phyloP scores from a whole-genome alignment of 53 echinoderm and acorn worm genomes.

The Arbacia lixula region DNA sequence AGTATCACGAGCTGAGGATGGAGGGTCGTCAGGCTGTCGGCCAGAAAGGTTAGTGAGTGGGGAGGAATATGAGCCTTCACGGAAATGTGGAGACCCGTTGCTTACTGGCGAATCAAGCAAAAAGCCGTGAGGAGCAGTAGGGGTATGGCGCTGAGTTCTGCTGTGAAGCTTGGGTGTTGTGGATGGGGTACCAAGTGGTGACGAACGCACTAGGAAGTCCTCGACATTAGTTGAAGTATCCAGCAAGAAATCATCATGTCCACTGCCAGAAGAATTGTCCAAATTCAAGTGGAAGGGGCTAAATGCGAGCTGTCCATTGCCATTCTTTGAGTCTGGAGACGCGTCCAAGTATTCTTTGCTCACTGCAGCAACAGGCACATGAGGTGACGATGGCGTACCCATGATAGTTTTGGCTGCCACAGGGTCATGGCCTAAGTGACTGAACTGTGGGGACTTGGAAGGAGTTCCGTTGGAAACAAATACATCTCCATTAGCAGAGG shows the following conservation, averaged over 20 bases:
- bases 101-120: too few species aligned
- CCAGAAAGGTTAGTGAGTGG: conserved; percentile 40
- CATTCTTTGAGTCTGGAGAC: conserved; percentile 55
- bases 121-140: neutral
- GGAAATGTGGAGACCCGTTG: conserved; percentile 29
- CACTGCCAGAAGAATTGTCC: conserved; percentile 47
- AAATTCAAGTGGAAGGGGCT: conserved; percentile 49
- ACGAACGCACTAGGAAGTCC: conserved; percentile 77
- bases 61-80: conserved; percentile 2
- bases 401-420: too few species aligned
- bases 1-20: conserved; percentile 20
- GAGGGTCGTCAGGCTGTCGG: conserved; percentile 10
- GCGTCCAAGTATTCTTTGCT: conserved; percentile 57
- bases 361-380: too few species aligned
- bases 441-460: too few species aligned
- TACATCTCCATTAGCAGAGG: conserved; percentile 16
- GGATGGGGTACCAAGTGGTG: conserved; percentile 76
- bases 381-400: too few species aligned
- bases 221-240: conserved; percentile 63
- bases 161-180: conserved; percentile 67
- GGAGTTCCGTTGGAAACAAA: neutral
- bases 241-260: conserved; percentile 47
- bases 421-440: too few species aligned
- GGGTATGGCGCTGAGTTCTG: neutral
- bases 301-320: neutral